A percentile compares a stretch with the other conserved stretches of the same genome.
These are phyloP conservation scores for Protodeltote pygarga DNA, from an alignment of 2,888 invertebrate species.

Conservation along the genomic window DNA sequence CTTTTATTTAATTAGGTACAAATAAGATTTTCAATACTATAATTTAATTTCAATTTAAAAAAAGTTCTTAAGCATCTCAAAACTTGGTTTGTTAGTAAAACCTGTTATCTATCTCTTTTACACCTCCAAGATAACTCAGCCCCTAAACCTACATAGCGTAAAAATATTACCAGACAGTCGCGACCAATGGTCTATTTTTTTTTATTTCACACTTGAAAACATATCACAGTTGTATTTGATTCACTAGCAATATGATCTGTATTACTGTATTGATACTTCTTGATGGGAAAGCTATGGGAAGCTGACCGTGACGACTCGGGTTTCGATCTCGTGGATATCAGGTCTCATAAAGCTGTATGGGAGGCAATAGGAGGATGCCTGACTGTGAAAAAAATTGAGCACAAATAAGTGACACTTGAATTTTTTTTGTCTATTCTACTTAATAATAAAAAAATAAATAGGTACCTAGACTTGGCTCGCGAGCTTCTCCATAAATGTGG, in stretches of 20 bases:
- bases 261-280: conserved; percentile 55
- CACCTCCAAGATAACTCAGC: background rate
- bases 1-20: no score
- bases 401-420: no score
- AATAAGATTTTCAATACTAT: no score
- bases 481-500: no score
- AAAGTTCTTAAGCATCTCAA: no score
- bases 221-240: conserved; percentile 34
- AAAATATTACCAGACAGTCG: conserved; percentile 18
- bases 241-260: conserved; percentile 45
- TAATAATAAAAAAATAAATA: no score
- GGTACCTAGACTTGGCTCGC: no score
- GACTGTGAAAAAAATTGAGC: conserved; percentile 25
- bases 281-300: conserved; percentile 72
- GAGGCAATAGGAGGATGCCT: conserved; percentile 34
- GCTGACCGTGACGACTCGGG: conserved; percentile 71
- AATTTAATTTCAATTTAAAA: no score
- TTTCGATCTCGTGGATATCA: conserved; percentile 69
- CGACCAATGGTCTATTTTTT: conserved; percentile 23
- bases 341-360: conserved; percentile 39
- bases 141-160: conserved; percentile 11
- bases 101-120: background rate
- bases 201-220: conserved; percentile 27
- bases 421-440: no score
- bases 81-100: no score